Percentiles rank a stretch among this genome's conserved stretches.
phyloP scores from a whole-genome alignment of 2,797 vertebrate genomes.

The Lagorchestes hirsutus region DNA sequence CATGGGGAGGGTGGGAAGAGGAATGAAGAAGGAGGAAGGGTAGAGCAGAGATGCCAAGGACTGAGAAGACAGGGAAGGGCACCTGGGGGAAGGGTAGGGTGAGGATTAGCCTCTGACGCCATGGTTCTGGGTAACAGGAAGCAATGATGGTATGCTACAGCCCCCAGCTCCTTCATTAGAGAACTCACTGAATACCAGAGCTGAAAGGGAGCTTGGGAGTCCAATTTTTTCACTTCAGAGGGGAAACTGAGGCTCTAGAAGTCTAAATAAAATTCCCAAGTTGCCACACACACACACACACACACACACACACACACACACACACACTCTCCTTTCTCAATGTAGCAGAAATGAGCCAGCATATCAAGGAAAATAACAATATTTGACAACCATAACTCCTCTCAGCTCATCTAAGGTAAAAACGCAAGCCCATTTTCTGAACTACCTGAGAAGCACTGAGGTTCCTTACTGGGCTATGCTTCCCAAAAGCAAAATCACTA shows the following conservation, averaged over 20 bases:
- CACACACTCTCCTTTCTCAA: not conserved
- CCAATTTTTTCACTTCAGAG: not conserved
- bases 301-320: not conserved
- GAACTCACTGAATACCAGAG: not conserved
- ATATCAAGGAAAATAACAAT: not conserved
- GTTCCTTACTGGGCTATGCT: not conserved
- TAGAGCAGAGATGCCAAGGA: not conserved
- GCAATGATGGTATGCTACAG: not conserved
- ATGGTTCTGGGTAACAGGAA: not conserved
- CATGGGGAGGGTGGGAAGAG: accelerated
- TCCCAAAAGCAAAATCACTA: not conserved
- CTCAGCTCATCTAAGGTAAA: not conserved
- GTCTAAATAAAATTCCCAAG: not conserved
- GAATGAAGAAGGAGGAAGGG: not conserved
- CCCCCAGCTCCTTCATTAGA: not conserved
- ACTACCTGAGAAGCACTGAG: not conserved
- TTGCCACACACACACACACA: not conserved
- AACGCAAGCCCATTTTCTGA: not conserved
- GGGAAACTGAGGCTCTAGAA: not conserved
- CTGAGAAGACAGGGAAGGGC: not conserved
- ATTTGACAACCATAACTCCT: not conserved
- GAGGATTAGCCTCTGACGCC: not conserved
- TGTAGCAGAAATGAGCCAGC: not conserved
- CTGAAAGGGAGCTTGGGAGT: not conserved
- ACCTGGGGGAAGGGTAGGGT: not conserved